Percentiles rank a stretch among this genome's conserved stretches.
Conservation (phyloP, 2,797 vertebrate species). For the Dromococcyx pavoninus region DNA sequence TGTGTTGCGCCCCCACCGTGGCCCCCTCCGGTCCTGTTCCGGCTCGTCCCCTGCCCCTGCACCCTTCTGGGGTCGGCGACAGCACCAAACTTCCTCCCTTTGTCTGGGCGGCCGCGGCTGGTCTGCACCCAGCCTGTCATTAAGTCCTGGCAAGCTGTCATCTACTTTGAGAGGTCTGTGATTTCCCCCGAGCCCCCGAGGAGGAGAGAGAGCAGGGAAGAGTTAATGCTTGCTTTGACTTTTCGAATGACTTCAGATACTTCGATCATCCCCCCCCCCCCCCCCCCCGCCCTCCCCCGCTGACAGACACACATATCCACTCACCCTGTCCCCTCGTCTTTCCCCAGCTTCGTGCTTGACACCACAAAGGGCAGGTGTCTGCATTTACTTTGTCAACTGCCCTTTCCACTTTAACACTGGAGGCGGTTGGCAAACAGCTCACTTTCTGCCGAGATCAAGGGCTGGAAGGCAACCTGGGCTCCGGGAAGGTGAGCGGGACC, state of each 20-base stretch:
- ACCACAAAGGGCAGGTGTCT: neutral
- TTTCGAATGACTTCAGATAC: neutral
- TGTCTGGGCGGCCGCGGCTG: neutral
- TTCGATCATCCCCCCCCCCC: neutral
- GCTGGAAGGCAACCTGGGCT: neutral
- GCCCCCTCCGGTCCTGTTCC: neutral
- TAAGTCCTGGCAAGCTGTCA: conserved; percentile 41
- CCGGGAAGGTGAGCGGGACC: neutral
- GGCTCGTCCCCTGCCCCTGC: neutral
- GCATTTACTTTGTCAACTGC: neutral
- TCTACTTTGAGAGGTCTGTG: neutral
- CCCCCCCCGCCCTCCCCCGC: too few relatives aligned
- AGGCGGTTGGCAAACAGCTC: neutral
- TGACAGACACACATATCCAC: neutral
- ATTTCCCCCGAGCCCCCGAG: neutral
- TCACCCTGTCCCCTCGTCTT: neutral
- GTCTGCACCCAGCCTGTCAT: neutral
- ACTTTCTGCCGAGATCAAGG: fast-evolving
- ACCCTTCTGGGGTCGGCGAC: neutral
- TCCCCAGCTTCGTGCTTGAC: neutral
- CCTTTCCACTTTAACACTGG: fast-evolving
- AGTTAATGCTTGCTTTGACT: conserved; percentile 19
- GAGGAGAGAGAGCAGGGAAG: neutral
- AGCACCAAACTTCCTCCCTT: conserved; percentile 32
- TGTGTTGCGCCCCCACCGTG: too few relatives aligned